A percentile compares a stretch with the other conserved stretches of the same genome.
Evolutionary conservation across 2,797 vertebrate genomes (phyloP).

Genomic region (Vultur gryphus): DNA sequence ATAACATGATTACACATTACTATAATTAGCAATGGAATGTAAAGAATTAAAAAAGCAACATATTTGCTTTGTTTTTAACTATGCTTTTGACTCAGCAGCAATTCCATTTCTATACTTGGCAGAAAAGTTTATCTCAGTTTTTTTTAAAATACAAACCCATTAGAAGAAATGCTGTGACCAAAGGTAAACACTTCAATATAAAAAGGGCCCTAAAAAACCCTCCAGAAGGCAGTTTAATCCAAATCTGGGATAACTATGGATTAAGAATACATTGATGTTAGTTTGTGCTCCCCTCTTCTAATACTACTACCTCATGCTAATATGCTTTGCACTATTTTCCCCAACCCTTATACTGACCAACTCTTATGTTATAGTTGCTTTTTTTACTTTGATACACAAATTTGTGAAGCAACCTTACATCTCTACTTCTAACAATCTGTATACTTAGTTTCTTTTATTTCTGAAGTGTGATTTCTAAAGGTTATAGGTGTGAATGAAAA

Average conservation of each 20-base stretch:
- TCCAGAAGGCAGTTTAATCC: slow-evolving; percentile 32
- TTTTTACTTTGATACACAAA: neutral
- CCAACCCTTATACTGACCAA: neutral
- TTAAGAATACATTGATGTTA: neutral
- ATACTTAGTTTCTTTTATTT: neutral
- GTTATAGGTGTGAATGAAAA: neutral
- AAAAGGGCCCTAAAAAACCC: neutral
- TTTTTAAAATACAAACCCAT: neutral
- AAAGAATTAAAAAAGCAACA: neutral
- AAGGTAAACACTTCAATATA: neutral
- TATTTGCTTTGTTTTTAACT: neutral
- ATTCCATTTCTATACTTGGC: neutral
- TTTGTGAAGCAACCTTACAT: neutral
- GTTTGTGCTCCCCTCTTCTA: neutral
- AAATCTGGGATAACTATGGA: slow-evolving; percentile 37
- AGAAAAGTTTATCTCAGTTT: neutral
- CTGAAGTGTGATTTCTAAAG: neutral
- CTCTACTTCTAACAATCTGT: neutral
- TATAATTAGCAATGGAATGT: slow-evolving; percentile 35
- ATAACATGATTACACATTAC: neutral
- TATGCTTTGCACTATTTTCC: neutral
- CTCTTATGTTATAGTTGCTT: neutral
- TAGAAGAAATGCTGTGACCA: neutral
- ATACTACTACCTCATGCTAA: neutral
- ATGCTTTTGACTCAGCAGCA: neutral